Percentiles rank a stretch among this genome's conserved stretches.
These are phyloP conservation scores for Brachycybe producta DNA, from an alignment of 2,888 invertebrate genomes.

Conservation along the genomic window DNA sequence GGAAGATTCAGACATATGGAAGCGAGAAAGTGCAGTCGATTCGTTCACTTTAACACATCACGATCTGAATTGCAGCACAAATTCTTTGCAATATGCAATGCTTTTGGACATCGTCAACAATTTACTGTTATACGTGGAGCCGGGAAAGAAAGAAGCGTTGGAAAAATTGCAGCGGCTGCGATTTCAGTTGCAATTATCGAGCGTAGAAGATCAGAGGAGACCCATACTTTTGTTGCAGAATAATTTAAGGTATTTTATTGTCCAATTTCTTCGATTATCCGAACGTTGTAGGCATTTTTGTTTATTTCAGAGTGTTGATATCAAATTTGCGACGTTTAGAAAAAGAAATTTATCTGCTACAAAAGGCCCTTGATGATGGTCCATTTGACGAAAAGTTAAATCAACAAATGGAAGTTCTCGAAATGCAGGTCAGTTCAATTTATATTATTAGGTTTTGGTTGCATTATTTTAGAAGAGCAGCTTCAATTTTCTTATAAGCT, in stretches of 20 bases:
- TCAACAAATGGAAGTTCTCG: slow-evolving; percentile 56
- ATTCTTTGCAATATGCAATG: slow-evolving; percentile 88
- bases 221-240: slow-evolving; percentile 87
- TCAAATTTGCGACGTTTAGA: slow-evolving; percentile 74
- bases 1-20: slow-evolving; percentile 53
- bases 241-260: slow-evolving; percentile 39
- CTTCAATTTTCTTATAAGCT: too few species aligned
- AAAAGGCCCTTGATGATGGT: slow-evolving; percentile 56
- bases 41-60: slow-evolving; percentile 97
- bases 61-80: slow-evolving; percentile 94
- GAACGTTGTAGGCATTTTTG: neutral
- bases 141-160: slow-evolving; percentile 77
- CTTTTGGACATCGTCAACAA: slow-evolving; percentile 96
- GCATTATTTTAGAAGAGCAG: too few species aligned
- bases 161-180: slow-evolving; percentile 83
- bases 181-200: slow-evolving; percentile 82
- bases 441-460: too few species aligned
- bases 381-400: slow-evolving; percentile 36
- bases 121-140: slow-evolving; percentile 88
- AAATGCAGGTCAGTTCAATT: slow-evolving; percentile 51
- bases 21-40: slow-evolving; percentile 77
- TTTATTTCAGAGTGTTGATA: slow-evolving; percentile 41
- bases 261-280: neutral
- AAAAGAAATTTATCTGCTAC: slow-evolving; percentile 74
- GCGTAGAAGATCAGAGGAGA: slow-evolving; percentile 77